Percentiles rank a stretch among this genome's conserved stretches.
Evolutionary conservation across 2,797 vertebrate genomes (phyloP).

Genomic region (Salmo trutta): DNA sequence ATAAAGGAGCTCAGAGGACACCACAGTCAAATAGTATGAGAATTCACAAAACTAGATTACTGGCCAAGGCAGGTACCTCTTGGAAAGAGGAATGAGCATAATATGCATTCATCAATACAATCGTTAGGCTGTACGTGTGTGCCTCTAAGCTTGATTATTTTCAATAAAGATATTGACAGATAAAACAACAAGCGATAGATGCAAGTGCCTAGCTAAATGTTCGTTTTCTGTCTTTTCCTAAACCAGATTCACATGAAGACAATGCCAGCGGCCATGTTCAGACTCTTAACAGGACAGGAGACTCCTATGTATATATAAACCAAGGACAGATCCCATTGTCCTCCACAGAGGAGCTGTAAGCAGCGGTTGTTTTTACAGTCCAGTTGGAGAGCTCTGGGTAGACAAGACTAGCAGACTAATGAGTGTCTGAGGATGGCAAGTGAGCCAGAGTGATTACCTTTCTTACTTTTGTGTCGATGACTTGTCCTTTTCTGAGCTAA

Average conservation of each 20-base stretch:
- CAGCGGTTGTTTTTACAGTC: conserved; percentile 32
- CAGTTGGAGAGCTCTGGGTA: conserved; percentile 3
- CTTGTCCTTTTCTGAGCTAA: conserved; percentile 51
- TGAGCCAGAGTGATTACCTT: conserved; percentile 7
- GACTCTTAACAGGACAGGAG: conserved; percentile 97
- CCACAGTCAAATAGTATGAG: background rate
- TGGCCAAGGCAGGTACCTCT: too few species aligned
- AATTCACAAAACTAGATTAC: too few species aligned
- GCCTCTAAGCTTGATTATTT: background rate
- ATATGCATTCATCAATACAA: too few species aligned
- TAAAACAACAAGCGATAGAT: background rate
- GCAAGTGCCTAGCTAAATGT: background rate
- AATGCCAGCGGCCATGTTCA: conserved; percentile 99
- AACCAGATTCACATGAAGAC: conserved; percentile 99
- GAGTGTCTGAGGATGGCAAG: conserved; percentile 22
- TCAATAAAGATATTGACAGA: background rate
- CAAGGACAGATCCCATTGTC: conserved; percentile 27
- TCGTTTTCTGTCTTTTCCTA: background rate
- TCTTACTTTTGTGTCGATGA: conserved; percentile 40
- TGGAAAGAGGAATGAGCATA: too few species aligned
- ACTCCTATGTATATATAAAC: conserved; percentile 94
- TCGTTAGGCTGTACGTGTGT: background rate
- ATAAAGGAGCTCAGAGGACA: background rate
- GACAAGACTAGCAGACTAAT: conserved; percentile 37
- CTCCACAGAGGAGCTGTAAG: conserved; percentile 36